These are phyloP conservation scores for Sebastes baramenuke DNA, from an alignment of 2,797 vertebrate genomes.

Conservation along the genomic window DNA sequence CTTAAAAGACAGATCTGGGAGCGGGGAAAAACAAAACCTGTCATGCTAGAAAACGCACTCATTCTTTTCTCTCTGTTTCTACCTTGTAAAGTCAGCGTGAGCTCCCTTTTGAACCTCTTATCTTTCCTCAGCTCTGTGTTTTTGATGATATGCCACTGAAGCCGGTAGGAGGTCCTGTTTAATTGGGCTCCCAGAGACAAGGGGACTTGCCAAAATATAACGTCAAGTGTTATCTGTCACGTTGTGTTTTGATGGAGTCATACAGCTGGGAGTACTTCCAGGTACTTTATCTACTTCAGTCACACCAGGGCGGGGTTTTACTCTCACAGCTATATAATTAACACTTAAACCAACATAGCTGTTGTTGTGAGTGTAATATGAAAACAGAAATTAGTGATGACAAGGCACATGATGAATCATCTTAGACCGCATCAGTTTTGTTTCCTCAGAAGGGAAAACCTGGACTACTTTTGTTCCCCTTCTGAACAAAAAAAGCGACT, in stretches of 20 bases:
- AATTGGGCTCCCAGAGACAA: constrained; percentile 42
- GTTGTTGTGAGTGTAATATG: neutral
- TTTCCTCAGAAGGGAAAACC: neutral
- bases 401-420: neutral
- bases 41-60: neutral
- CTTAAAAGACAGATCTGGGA: constrained; percentile 16
- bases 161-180: constrained; percentile 18
- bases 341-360: neutral
- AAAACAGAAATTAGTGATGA: neutral
- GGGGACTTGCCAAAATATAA: constrained; percentile 29
- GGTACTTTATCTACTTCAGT: neutral
- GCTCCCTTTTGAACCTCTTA: constrained; percentile 36
- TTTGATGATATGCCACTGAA: constrained; percentile 34
- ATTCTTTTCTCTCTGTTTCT: neutral
- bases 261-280: neutral
- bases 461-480: neutral
- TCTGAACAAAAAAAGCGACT: constrained; percentile 23
- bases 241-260: constrained; percentile 4
- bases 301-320: neutral
- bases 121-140: constrained; percentile 26
- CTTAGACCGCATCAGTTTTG: neutral
- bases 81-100: constrained; percentile 23
- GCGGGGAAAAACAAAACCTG: neutral
- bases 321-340: neutral
- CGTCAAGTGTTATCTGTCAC: neutral